Evolutionary conservation across 1,140 invertebrate genomes (phyloP).

Genomic region (Cherax destructor): DNA sequence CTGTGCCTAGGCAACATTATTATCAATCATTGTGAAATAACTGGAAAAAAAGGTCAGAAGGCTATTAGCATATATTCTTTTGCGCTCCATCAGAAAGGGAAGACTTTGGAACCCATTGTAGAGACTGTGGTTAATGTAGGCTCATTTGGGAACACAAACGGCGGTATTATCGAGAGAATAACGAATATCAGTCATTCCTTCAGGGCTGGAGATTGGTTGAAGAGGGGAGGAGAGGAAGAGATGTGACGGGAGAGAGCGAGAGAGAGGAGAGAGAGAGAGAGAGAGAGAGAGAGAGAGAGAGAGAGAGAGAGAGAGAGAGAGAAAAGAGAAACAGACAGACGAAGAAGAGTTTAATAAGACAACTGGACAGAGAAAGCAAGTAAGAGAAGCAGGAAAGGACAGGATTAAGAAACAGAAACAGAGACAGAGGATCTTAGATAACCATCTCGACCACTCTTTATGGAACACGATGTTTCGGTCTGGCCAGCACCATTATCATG

Average conservation of each 20-base stretch:
- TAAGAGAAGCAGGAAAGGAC: no score
- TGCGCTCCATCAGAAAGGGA: background rate
- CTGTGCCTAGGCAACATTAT: background rate
- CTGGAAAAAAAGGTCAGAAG: slow-evolving; percentile 8
- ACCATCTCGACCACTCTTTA: no score
- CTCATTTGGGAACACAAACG: slow-evolving; percentile 45
- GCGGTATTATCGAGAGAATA: slow-evolving; percentile 47
- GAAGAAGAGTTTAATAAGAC: background rate
- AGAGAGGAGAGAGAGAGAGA: no score
- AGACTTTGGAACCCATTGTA: background rate
- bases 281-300: no score
- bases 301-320: no score
- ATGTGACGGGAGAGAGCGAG: background rate
- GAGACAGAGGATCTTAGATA: no score
- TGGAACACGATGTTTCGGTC: no score
- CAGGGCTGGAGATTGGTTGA: slow-evolving; percentile 3
- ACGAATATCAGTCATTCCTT: slow-evolving; percentile 40
- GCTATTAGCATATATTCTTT: slow-evolving; percentile 47
- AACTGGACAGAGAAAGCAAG: no score
- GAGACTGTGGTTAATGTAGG: slow-evolving; percentile 25
- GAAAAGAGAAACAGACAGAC: background rate
- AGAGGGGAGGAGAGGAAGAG: no score
- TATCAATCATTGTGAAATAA: slow-evolving; percentile 33
- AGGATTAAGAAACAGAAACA: no score
- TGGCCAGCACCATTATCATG: no score